Conservation (phyloP, 2,888 invertebrate genomes). For the Pyrgus malvae region DNA sequence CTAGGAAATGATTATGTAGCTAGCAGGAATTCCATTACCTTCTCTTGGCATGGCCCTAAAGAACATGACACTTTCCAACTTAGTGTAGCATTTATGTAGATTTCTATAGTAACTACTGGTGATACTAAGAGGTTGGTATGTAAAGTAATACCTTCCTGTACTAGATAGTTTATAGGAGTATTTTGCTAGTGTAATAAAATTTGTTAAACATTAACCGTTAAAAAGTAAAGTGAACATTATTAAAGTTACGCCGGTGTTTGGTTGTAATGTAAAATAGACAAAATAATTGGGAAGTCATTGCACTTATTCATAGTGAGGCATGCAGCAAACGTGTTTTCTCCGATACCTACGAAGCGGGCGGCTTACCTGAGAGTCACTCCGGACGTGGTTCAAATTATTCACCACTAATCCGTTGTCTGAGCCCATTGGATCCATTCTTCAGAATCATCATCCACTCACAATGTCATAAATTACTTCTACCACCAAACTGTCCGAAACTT, state of each 20-base stretch:
- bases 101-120: too few relatives aligned
- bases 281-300: conserved; percentile 69
- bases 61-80: neutral
- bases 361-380: conserved; percentile 79
- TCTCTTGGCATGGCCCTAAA: neutral
- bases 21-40: neutral
- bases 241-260: too few relatives aligned
- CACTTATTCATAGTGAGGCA: conserved; percentile 71
- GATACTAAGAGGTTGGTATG: too few relatives aligned
- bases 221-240: too few relatives aligned
- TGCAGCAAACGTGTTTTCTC: conserved; percentile 75
- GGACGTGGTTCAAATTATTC: conserved; percentile 78
- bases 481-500: conserved; percentile 45
- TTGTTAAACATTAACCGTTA: too few relatives aligned
- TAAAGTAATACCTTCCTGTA: too few relatives aligned
- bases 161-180: too few relatives aligned
- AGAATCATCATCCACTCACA: conserved; percentile 61
- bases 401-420: conserved; percentile 75
- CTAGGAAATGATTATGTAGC: neutral
- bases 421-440: conserved; percentile 73
- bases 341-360: conserved; percentile 55
- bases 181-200: too few relatives aligned
- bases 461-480: conserved; percentile 37
- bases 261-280: conserved; percentile 48
- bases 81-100: too few relatives aligned